Conservation (phyloP, 2,797 vertebrate species). For the Sphaeramia orbicularis region DNA sequence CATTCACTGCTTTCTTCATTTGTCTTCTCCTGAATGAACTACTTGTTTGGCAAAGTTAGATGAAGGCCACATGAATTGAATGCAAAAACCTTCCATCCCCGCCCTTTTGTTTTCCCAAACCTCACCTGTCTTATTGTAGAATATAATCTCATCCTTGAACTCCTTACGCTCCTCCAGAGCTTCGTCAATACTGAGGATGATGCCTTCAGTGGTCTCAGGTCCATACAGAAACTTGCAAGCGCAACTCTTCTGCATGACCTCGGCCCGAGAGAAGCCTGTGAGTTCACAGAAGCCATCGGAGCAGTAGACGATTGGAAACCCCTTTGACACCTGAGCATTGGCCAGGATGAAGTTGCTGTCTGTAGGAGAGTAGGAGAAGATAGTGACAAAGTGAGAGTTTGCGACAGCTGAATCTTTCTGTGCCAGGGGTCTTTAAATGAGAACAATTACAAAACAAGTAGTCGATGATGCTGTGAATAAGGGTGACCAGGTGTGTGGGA, state of each 20-base stretch:
- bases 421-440: too few relatives aligned
- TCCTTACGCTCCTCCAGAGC: conserved; percentile 94
- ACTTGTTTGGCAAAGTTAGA: conserved; percentile 23
- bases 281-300: conserved; percentile 99
- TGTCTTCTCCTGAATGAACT: conserved; percentile 22
- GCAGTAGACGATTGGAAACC: conserved; percentile 98
- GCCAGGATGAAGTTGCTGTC: conserved; percentile 99
- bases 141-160: conserved; percentile 98
- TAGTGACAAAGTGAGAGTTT: too few relatives aligned
- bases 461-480: too few relatives aligned
- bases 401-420: too few relatives aligned
- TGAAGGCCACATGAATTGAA: not conserved
- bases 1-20: conserved; percentile 35
- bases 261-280: conserved; percentile 93
- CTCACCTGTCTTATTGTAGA: conserved; percentile 96
- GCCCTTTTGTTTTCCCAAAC: not conserved
- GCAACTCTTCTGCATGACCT: conserved; percentile 99
- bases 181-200: conserved; percentile 93
- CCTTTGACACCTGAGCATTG: conserved; percentile 96
- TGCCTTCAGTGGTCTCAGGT: conserved; percentile 91
- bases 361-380: conserved; percentile 66
- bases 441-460: too few relatives aligned
- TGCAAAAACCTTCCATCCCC: conserved; percentile 41
- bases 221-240: conserved; percentile 97
- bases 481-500: too few relatives aligned